Percentiles rank a stretch among this genome's conserved stretches.
phyloP scores from a whole-genome alignment of 2,888 invertebrate species.

The Girardia tigrina region DNA sequence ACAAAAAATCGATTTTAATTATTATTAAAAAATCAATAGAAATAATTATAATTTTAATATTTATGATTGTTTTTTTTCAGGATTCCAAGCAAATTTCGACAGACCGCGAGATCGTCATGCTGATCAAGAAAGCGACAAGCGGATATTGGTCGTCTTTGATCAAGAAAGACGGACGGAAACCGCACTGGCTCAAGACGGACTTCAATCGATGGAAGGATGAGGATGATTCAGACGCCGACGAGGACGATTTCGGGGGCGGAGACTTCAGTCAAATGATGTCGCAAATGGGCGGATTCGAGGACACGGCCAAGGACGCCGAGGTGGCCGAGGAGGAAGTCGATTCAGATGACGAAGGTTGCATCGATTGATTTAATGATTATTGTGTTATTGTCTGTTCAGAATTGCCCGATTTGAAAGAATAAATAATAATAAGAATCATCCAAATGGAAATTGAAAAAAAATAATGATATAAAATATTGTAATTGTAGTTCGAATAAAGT shows the following conservation, averaged over 20 bases:
- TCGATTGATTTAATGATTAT: not conserved
- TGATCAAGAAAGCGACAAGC: conserved; percentile 56
- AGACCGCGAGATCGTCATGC: conserved; percentile 54
- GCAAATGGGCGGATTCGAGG: conserved; percentile 37
- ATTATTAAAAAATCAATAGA: not conserved
- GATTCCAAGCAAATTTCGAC: conserved; percentile 53
- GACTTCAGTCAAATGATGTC: conserved; percentile 38
- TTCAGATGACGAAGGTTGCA: conserved; percentile 55
- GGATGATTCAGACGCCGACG: conserved; percentile 73
- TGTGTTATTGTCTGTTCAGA: not conserved
- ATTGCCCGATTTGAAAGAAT: conserved; percentile 15
- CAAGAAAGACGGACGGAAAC: conserved; percentile 65
- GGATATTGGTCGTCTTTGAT: conserved; percentile 77
- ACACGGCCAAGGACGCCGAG: conserved; percentile 42
- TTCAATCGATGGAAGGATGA: conserved; percentile 96
- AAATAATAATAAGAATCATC: not conserved
- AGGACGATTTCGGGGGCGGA: conserved; percentile 32
- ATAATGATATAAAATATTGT: too few species aligned
- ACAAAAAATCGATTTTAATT: conserved; percentile 17
- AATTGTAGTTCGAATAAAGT: too few species aligned
- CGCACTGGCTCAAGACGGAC: conserved; percentile 87
- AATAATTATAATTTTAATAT: too few species aligned
- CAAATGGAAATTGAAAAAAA: too few species aligned
- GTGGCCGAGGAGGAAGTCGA: conserved; percentile 46
- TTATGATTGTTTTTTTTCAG: conserved; percentile 43